These are phyloP conservation scores for Cyclina sinensis DNA, from an alignment of 1,140 invertebrate genomes.

Conservation along the genomic window DNA sequence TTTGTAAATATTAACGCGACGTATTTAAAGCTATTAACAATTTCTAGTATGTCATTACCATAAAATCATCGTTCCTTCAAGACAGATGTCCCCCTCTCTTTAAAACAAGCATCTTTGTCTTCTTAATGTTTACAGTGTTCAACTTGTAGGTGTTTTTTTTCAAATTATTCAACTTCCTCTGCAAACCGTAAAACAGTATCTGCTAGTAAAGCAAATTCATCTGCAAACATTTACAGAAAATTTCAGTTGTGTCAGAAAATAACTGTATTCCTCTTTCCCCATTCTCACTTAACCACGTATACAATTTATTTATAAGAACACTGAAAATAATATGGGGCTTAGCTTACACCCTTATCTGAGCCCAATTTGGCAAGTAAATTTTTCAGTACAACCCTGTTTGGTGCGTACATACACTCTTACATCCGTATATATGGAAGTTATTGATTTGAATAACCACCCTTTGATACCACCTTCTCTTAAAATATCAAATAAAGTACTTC, in stretches of 20 bases:
- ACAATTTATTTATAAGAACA: conserved; percentile 61
- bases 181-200: conserved; percentile 46
- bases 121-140: conserved; percentile 18
- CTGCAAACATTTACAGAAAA: conserved; percentile 41
- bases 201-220: conserved; percentile 28
- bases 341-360: conserved; percentile 1
- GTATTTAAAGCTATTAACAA: too few relatives aligned
- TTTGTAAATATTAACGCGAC: conserved; percentile 10
- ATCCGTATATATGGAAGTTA: conserved; percentile 50
- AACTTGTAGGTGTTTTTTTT: background rate
- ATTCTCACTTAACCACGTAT: background rate
- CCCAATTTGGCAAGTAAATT: conserved; percentile 26
- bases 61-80: background rate
- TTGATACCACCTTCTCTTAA: conserved; percentile 16
- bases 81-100: conserved; percentile 2
- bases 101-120: conserved; percentile 16
- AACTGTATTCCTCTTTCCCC: conserved; percentile 21
- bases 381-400: background rate
- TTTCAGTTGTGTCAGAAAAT: background rate
- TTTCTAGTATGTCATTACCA: background rate
- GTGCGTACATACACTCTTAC: conserved; percentile 27
- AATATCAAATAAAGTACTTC: too few relatives aligned
- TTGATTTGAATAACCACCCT: conserved; percentile 12
- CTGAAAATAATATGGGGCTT: conserved; percentile 37
- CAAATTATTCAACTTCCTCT: conserved; percentile 6